Conservation (phyloP, 1,140 invertebrate genomes). For the Bactericera cockerelli region DNA sequence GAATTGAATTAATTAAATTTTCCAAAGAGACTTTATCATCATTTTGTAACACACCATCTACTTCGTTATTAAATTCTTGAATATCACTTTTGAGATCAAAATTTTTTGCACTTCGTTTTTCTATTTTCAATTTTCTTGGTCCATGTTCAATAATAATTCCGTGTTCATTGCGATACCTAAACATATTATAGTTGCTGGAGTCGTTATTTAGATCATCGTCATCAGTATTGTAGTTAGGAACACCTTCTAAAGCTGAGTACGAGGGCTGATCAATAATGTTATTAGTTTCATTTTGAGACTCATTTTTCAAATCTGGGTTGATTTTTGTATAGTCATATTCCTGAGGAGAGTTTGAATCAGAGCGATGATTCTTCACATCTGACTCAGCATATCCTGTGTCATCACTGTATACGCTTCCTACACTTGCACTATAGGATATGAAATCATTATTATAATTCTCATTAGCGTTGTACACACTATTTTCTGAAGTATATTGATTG, state of each 20-base stretch:
- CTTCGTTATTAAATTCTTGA: slow-evolving; percentile 19
- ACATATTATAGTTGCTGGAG: slow-evolving; percentile 17
- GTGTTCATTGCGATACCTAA: slow-evolving; percentile 18
- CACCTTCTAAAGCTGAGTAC: slow-evolving; percentile 17
- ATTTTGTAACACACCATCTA: slow-evolving; percentile 20
- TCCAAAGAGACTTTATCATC: slow-evolving; percentile 12
- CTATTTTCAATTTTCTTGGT: slow-evolving; percentile 30
- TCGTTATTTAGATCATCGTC: slow-evolving; percentile 9
- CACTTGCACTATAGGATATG: slow-evolving; percentile 1
- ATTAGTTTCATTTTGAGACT: background rate
- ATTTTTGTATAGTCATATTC: slow-evolving; percentile 5
- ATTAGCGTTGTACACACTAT: background rate
- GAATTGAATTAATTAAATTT: background rate
- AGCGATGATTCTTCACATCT: slow-evolving; percentile 11
- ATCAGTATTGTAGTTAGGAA: slow-evolving; percentile 13
- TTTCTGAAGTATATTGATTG: background rate
- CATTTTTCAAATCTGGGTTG: slow-evolving; percentile 1
- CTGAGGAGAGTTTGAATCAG: slow-evolving; percentile 1
- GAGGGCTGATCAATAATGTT: slow-evolving; percentile 14
- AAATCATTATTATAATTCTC: background rate
- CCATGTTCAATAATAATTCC: slow-evolving; percentile 34
- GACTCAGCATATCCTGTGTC: background rate
- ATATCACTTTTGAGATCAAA: slow-evolving; percentile 11
- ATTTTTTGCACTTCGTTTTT: slow-evolving; percentile 14
- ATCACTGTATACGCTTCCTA: slow-evolving; percentile 8